Conservation (phyloP, 1,140 invertebrate genomes). For the Adelges cooleyi region DNA sequence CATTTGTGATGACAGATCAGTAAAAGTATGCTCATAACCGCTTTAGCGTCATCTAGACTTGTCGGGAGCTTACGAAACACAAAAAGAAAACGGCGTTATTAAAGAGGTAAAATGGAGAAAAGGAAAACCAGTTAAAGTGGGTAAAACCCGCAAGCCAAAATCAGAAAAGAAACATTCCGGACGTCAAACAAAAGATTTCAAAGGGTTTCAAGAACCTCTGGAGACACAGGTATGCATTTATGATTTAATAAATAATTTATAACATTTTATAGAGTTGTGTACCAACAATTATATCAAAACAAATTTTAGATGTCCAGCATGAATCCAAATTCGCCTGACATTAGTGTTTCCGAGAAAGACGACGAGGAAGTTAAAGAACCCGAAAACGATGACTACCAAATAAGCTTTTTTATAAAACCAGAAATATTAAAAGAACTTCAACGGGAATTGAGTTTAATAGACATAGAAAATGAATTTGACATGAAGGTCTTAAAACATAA, state of each 20-base stretch:
- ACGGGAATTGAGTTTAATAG: slow-evolving; percentile 51
- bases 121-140: slow-evolving; percentile 33
- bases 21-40: not conserved
- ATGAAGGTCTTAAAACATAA: slow-evolving; percentile 41
- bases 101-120: slow-evolving; percentile 30
- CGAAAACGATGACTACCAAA: not conserved
- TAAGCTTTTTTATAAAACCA: slow-evolving; percentile 44
- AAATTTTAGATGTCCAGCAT: not conserved
- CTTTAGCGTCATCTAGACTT: slow-evolving; percentile 12
- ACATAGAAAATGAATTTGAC: slow-evolving; percentile 56
- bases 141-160: slow-evolving; percentile 37
- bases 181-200: slow-evolving; percentile 34
- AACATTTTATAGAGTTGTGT: too few relatives aligned
- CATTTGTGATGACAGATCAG: not conserved
- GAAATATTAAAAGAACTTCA: slow-evolving; percentile 52
- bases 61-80: not conserved
- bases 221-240: slow-evolving; percentile 51
- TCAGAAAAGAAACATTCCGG: slow-evolving; percentile 42
- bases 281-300: too few relatives aligned
- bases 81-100: not conserved
- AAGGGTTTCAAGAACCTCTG: slow-evolving; percentile 33
- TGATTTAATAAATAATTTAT: too few relatives aligned
- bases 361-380: not conserved
- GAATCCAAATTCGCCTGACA: slow-evolving; percentile 3
- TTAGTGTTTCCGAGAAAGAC: not conserved